Evolutionary conservation across 2,888 invertebrate species (phyloP).

Genomic region (Noctua pronuba): DNA sequence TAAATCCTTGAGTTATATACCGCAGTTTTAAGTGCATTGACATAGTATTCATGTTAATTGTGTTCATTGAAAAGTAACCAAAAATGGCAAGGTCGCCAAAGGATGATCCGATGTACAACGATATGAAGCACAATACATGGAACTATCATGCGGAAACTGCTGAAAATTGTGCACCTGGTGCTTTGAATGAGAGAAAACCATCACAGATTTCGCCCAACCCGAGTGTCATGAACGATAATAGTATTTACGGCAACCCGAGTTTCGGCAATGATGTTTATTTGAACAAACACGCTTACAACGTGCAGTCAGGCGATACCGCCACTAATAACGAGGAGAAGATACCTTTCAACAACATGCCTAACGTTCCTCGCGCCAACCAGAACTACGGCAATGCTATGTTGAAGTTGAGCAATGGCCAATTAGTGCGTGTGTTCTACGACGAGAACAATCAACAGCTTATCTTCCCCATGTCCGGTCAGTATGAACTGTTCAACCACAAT

Average conservation of each 20-base stretch:
- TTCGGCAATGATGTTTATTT: constrained; percentile 83
- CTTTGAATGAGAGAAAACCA: constrained; percentile 81
- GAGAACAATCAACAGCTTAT: constrained; percentile 87
- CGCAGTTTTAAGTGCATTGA: constrained; percentile 64
- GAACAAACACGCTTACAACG: constrained; percentile 82
- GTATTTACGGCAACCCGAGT: constrained; percentile 81
- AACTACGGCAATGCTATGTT: constrained; percentile 87
- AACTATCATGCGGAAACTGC: constrained; percentile 84
- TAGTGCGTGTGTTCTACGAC: constrained; percentile 86
- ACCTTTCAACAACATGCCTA: constrained; percentile 77
- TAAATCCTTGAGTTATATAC: constrained; percentile 80
- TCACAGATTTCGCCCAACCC: constrained; percentile 77
- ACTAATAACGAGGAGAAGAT: constrained; percentile 81
- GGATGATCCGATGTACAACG: constrained; percentile 87
- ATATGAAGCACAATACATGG: constrained; percentile 87
- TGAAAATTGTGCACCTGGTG: constrained; percentile 83
- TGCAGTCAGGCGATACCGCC: constrained; percentile 78
- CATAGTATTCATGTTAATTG: constrained; percentile 72
- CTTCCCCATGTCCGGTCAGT: constrained; percentile 86
- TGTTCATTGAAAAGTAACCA: constrained; percentile 78
- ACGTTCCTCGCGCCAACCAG: constrained; percentile 79
- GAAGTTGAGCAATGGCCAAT: constrained; percentile 86
- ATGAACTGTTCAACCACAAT: constrained; percentile 86
- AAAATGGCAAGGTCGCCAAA: constrained; percentile 90
- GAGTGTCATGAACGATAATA: constrained; percentile 80